Conservation (phyloP, 1,140 invertebrate genomes). For the Protaetia brevitarsis region DNA sequence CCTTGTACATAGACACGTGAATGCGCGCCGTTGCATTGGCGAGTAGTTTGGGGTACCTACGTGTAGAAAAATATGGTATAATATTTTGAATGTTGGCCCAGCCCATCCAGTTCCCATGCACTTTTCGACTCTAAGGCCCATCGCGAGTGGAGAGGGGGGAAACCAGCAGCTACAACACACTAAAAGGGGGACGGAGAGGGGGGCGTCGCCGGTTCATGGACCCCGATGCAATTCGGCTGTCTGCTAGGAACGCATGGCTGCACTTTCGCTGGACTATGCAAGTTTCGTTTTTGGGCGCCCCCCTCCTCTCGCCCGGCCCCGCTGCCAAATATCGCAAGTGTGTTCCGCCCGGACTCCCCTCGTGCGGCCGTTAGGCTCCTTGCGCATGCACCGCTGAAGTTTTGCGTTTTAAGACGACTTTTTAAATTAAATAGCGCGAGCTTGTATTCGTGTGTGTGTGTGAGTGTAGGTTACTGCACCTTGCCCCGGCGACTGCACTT, state of each 20-base stretch:
- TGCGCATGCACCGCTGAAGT: constrained; percentile 9
- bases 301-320: not conserved
- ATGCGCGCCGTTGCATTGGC: not conserved
- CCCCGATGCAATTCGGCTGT: constrained; percentile 47
- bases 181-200: constrained; percentile 2
- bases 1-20: too few relatives aligned
- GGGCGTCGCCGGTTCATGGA: constrained; percentile 40
- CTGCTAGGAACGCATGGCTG: constrained; percentile 49
- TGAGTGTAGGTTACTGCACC: constrained; percentile 15
- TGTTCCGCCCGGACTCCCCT: too few relatives aligned
- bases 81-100: constrained; percentile 19
- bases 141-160: constrained; percentile 26
- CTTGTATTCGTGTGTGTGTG: too few relatives aligned
- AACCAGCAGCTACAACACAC: constrained; percentile 4
- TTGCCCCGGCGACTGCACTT: constrained; percentile 6
- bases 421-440: constrained; percentile 1
- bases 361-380: constrained; percentile 10
- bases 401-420: constrained; percentile 5
- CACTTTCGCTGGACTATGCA: constrained; percentile 47
- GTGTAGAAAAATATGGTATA: constrained; percentile 22
- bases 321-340: too few relatives aligned
- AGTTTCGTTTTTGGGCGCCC: constrained; percentile 31
- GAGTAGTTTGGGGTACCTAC: not conserved
- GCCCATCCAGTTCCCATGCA: constrained; percentile 19
- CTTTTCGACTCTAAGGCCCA: constrained; percentile 5